phyloP scores from a whole-genome alignment of 2,113 vertebrate genomes.

The Oryctolagus cuniculus region mOryCun1.1 NC_091433.1:68949001-68949500 shows the following conservation, averaged over 20 bases:
- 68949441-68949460: too few species aligned
- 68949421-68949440: too few species aligned
- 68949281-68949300: neutral
- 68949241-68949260: neutral
- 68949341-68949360: neutral
- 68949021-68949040: slow-evolving; percentile 47
- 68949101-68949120: neutral
- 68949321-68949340: neutral
- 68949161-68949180: neutral
- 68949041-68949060: slow-evolving; percentile 46
- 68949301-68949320: neutral
- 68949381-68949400: too few species aligned
- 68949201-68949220: neutral
- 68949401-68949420: too few species aligned
- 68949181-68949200: neutral
- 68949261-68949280: neutral
- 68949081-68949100: slow-evolving; percentile 37
- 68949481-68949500: too few species aligned
- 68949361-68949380: too few species aligned
- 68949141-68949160: neutral
- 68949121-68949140: neutral
- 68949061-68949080: slow-evolving; percentile 37
- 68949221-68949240: neutral
- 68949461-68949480: too few species aligned
- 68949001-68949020: slow-evolving; percentile 62